A percentile compares a stretch with the other conserved stretches of the same genome.
Conservation (phyloP, 2,113 vertebrate genomes). For the Serranochromis macrocephalus region DNA sequence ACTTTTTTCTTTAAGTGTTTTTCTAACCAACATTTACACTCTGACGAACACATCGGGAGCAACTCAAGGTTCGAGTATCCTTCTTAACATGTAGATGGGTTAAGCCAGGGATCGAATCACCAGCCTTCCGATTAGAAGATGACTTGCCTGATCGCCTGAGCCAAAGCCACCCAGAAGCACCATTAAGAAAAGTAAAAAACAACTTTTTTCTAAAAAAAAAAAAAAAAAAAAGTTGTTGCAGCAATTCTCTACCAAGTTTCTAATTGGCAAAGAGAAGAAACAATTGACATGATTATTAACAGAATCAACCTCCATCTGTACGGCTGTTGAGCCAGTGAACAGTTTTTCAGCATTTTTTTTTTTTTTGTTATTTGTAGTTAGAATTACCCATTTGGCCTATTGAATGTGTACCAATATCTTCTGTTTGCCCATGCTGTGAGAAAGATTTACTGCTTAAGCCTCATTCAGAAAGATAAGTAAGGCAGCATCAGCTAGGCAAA, state of each 20-base stretch:
- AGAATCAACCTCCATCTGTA: not conserved
- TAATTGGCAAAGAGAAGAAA: not conserved
- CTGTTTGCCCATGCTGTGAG: not conserved
- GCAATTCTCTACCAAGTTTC: not conserved
- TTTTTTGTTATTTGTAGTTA: not conserved
- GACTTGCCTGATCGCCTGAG: not conserved
- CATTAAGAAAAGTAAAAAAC: not conserved
- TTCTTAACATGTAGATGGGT: not conserved
- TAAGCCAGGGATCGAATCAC: not conserved
- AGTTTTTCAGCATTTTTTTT: not conserved
- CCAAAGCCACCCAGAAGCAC: not conserved
- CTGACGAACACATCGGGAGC: not conserved
- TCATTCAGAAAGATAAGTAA: not conserved
- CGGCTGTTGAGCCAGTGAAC: not conserved
- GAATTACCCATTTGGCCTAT: not conserved
- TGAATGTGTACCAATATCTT: not conserved
- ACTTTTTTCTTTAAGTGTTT: not conserved
- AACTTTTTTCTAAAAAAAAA: not conserved
- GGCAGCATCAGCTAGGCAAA: not conserved
- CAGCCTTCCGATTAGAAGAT: rapidly evolving
- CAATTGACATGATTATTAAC: not conserved
- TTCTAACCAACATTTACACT: not conserved
- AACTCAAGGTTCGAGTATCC: not conserved
- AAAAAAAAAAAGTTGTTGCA: not conserved
- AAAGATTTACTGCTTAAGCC: not conserved